Conservation (phyloP, 1,140 invertebrate species). For the Cydia pomonella region DNA sequence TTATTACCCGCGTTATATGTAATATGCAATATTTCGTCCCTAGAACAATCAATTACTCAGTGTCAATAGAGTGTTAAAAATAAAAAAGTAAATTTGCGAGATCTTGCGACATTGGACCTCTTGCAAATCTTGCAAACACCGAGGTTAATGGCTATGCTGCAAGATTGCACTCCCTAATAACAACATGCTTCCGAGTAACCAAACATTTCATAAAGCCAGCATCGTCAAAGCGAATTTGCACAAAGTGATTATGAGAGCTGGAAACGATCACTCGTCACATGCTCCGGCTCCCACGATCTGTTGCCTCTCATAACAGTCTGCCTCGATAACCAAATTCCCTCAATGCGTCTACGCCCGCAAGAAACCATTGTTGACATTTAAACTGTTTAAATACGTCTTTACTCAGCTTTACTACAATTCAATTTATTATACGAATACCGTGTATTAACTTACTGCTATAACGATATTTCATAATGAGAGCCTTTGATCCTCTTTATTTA, state of each 20-base stretch:
- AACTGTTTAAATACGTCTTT: neutral
- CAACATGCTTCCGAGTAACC: neutral
- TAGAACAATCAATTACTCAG: too few species aligned
- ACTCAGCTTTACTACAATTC: neutral
- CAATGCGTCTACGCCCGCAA: neutral
- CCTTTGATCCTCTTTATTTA: neutral
- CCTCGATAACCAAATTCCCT: constrained; percentile 1
- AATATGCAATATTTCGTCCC: too few species aligned
- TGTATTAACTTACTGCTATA: neutral
- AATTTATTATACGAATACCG: neutral
- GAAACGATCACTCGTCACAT: constrained; percentile 14
- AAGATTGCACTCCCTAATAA: too few species aligned
- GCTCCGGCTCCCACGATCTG: constrained; percentile 1
- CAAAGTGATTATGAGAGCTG: constrained; percentile 28
- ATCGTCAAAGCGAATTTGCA: neutral
- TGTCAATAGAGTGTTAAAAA: too few species aligned
- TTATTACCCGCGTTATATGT: too few species aligned
- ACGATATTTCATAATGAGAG: neutral
- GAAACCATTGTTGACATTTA: constrained; percentile 18
- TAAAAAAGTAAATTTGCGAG: too few species aligned
- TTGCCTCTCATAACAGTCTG: constrained; percentile 23
- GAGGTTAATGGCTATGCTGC: too few species aligned
- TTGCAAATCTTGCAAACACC: too few species aligned
- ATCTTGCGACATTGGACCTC: too few species aligned
- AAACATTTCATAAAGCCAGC: neutral